Conservation (phyloP, 2,113 vertebrate genomes). For the Oryzias melastigma region DNA sequence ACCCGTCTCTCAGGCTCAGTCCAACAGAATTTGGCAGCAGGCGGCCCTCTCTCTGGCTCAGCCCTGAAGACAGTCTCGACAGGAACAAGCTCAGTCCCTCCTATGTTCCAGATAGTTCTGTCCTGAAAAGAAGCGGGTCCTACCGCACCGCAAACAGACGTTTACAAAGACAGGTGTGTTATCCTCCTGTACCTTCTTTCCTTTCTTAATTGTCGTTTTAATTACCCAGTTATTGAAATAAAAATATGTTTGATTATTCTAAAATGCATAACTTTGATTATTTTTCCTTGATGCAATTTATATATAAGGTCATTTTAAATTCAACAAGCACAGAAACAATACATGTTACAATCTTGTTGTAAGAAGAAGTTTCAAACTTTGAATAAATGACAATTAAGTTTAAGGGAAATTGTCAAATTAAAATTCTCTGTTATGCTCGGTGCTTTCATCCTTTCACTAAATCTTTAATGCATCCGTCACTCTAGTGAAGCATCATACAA, state of each 20-base stretch:
- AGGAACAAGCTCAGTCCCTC: conserved; percentile 70
- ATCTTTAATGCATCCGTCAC: neutral
- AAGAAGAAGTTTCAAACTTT: neutral
- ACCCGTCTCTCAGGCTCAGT: conserved; percentile 49
- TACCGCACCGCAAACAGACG: conserved; percentile 71
- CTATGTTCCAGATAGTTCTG: conserved; percentile 61
- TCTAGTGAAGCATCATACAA: neutral
- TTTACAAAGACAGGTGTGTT: conserved; percentile 82
- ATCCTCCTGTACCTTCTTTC: neutral
- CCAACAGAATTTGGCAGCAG: conserved; percentile 35
- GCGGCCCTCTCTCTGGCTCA: conserved; percentile 51
- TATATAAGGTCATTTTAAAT: neutral
- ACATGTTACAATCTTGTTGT: neutral
- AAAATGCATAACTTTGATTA: neutral
- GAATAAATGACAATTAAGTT: neutral
- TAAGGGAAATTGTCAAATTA: neutral
- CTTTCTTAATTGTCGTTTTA: neutral
- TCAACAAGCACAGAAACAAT: neutral
- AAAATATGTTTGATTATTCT: too few species aligned
- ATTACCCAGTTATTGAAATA: neutral
- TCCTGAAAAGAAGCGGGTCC: conserved; percentile 45
- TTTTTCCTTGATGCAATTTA: neutral
- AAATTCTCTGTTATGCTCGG: neutral
- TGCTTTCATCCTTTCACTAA: neutral
- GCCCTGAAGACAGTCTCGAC: conserved; percentile 66